Conservation (phyloP, 2,888 invertebrate genomes). For the Auanema freiburgensis region DNA sequence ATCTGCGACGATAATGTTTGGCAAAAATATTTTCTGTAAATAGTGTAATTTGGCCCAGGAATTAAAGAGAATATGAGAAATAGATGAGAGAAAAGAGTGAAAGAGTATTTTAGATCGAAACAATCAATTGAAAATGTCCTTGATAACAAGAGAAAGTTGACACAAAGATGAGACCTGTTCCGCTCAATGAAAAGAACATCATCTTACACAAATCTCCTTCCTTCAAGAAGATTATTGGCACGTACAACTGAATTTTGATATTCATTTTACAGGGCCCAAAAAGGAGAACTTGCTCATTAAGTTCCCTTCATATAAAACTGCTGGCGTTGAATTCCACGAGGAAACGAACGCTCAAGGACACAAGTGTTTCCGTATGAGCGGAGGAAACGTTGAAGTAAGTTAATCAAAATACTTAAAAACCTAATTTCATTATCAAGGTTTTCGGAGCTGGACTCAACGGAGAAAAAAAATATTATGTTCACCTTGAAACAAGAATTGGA, state of each 20-base stretch:
- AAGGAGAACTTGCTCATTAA: slow-evolving; percentile 58
- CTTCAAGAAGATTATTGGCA: not conserved
- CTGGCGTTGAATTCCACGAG: slow-evolving; percentile 48
- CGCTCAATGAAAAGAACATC: too few species aligned
- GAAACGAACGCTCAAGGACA: slow-evolving; percentile 42
- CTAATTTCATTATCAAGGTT: not conserved
- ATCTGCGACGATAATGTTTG: too few species aligned
- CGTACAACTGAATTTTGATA: not conserved
- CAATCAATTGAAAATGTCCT: too few species aligned
- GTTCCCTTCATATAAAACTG: slow-evolving; percentile 61
- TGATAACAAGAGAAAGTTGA: too few species aligned
- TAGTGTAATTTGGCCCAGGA: too few species aligned
- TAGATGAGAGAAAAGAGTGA: too few species aligned
- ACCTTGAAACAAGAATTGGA: slow-evolving; percentile 62
- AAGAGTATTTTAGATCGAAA: too few species aligned
- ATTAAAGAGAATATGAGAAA: too few species aligned
- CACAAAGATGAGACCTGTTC: too few species aligned
- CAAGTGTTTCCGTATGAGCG: slow-evolving; percentile 63
- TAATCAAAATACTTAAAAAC: not conserved
- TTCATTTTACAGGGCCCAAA: slow-evolving; percentile 40
- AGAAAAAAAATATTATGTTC: slow-evolving; percentile 61
- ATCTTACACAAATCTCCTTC: too few species aligned
- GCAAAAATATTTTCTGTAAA: too few species aligned
- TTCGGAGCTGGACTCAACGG: slow-evolving; percentile 45
- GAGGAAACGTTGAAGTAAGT: slow-evolving; percentile 59